Base-by-base conservation (phyloP, 2,797 vertebrate genomes). In the Enteromius argenteus region DNA sequence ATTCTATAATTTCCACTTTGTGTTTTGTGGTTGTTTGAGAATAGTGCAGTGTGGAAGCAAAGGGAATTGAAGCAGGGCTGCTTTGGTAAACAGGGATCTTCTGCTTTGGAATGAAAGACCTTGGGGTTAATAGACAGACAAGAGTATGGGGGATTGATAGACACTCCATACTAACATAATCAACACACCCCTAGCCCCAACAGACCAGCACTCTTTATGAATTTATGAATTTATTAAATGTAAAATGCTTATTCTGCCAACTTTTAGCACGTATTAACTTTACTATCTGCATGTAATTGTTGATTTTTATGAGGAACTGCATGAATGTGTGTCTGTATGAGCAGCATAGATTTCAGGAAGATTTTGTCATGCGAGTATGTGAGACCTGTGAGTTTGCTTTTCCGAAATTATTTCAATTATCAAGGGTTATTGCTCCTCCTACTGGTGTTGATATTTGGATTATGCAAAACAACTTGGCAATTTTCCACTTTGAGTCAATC, bases 141-240 rank as follows among this genome's bases (percentile, higher is more conserved):
- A 89, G 97, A 89, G 96, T 95, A 77, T 92, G 96, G 90, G 94
- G 96, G 92, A 96, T 96, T 88, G 96, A 97, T 84, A 96, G 66
- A 71, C 56, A 46, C 56, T 75, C 58, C 60, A 75, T 66, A 51
- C 69, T 49, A 49, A 97, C 86, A 95, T 96, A 81, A 80, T 84
- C 76, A 90, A 93, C 9, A 95, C 95, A 0, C 49, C 51, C 9
- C 82, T 37, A 84, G 30, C 51, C 79, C 49, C 90, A 96, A 86
- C 95, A 97, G 85, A 92, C 95, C 75, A 93, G 39, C 21, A 30
- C 66, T 62, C 30, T 27, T 21, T 71, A 42, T 75, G 42, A 84
- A 15, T 30, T 78, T 60, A 17, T 69, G 17, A 23, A 84, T 84
- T 60, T 84, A 58, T 78, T 84, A 23, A 72, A 51, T 32, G 39